These are phyloP conservation scores for Anastrepha ludens DNA, from an alignment of 1,140 invertebrate species.

Conservation along the genomic window DNA sequence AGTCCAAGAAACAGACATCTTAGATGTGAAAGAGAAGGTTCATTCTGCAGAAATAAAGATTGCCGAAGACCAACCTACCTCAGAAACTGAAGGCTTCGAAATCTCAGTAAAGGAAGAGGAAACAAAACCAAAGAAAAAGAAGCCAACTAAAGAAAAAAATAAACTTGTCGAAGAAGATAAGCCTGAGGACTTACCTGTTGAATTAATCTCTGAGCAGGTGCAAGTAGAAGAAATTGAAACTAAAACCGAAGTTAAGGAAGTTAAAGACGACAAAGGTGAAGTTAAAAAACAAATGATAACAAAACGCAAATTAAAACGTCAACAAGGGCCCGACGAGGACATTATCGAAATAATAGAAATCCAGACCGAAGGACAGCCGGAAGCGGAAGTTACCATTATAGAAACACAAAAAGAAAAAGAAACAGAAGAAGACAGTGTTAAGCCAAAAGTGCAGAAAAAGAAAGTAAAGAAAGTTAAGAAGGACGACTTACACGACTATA, in stretches of 20 bases:
- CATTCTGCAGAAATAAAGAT: neutral
- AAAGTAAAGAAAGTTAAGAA: conserved; percentile 68
- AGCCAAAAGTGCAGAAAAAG: conserved; percentile 61
- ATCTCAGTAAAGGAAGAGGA: conserved; percentile 49
- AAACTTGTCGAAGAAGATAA: conserved; percentile 56
- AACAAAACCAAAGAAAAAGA: conserved; percentile 60
- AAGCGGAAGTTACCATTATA: conserved; percentile 64
- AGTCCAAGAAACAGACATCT: neutral
- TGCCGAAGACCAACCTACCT: neutral
- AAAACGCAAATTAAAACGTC: conserved; percentile 69
- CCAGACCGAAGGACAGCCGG: conserved; percentile 70
- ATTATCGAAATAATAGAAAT: conserved; percentile 74
- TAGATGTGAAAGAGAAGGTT: neutral
- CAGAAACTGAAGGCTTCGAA: neutral
- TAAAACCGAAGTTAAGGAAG: conserved; percentile 60
- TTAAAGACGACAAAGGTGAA: conserved; percentile 71
- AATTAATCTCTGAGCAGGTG: conserved; percentile 54
- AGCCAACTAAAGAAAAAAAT: conserved; percentile 59
- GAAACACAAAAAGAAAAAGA: conserved; percentile 59
- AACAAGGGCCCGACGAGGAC: conserved; percentile 73
- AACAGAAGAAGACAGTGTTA: conserved; percentile 64
- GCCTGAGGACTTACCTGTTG: conserved; percentile 1
- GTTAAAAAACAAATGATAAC: conserved; percentile 65
- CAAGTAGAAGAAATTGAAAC: conserved; percentile 64
- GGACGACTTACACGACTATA: conserved; percentile 71